A percentile compares a stretch with the other conserved stretches of the same genome.
Evolutionary conservation across 2,113 vertebrate genomes (phyloP).

Genomic region (Callocephalon fimbriatum): DNA sequence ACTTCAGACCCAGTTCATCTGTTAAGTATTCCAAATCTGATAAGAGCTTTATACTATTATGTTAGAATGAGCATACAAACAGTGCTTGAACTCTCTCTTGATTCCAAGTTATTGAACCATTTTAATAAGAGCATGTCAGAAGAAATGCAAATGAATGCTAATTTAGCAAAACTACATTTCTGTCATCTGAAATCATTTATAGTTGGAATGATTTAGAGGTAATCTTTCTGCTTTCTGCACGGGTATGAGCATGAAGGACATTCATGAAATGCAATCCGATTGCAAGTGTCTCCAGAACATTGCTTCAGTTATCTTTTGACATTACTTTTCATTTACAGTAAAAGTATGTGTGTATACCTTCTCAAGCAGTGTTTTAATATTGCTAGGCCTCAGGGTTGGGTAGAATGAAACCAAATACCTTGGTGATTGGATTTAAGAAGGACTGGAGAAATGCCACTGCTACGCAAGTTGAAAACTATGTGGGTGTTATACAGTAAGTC

Average conservation of each 20-base stretch:
- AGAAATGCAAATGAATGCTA: conserved; percentile 82
- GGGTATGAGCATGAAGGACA: conserved; percentile 76
- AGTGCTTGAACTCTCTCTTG: conserved; percentile 65
- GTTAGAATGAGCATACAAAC: conserved; percentile 56
- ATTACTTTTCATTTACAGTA: conserved; percentile 70
- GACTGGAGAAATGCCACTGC: conserved; percentile 85
- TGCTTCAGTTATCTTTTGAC: conserved; percentile 63
- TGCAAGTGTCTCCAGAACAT: conserved; percentile 71
- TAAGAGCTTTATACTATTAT: conserved; percentile 64
- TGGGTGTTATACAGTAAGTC: conserved; percentile 95
- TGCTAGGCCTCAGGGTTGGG: conserved; percentile 91
- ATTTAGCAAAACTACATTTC: conserved; percentile 79
- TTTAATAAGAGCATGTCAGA: conserved; percentile 81
- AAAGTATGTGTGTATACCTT: conserved; percentile 34
- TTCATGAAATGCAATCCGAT: conserved; percentile 68
- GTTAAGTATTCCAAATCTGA: conserved; percentile 33
- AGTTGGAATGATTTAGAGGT: conserved; percentile 77
- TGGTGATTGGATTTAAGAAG: conserved; percentile 94
- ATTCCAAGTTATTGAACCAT: conserved; percentile 81
- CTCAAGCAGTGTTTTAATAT: conserved; percentile 62
- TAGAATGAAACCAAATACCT: conserved; percentile 92
- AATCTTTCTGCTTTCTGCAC: conserved; percentile 77
- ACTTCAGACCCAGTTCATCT: conserved; percentile 45
- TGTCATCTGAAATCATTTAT: conserved; percentile 78
- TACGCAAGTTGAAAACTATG: conserved; percentile 85